Conservation (phyloP, 2,888 invertebrate species). For the Schizotus pectinicornis region DNA sequence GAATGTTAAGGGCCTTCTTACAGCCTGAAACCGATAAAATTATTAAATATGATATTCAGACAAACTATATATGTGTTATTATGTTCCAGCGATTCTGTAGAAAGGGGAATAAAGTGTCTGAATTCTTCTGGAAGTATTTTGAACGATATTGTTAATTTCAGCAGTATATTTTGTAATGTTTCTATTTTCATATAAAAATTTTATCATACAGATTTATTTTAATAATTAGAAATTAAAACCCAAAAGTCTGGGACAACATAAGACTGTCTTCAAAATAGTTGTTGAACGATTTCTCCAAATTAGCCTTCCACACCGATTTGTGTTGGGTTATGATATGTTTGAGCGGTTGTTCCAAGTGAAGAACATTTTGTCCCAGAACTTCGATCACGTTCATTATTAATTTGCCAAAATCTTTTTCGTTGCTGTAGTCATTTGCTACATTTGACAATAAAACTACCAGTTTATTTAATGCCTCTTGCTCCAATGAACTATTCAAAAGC, state of each 20-base stretch:
- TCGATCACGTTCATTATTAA: conserved; percentile 15
- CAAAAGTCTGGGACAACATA: conserved; percentile 18
- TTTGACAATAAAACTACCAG: conserved; percentile 18
- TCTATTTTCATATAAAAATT: too few species aligned
- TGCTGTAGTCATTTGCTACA: conserved; percentile 8
- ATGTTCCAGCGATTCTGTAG: too few species aligned
- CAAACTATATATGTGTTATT: too few species aligned
- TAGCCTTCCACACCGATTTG: conserved; percentile 16
- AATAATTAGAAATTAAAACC: conserved; percentile 2
- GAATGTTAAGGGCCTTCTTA: too few species aligned
- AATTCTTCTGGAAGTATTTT: too few species aligned
- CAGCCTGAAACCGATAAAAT: too few species aligned
- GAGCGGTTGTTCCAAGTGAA: conserved; percentile 17
- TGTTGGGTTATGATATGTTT: conserved; percentile 15
- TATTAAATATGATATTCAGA: too few species aligned
- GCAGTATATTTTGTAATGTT: too few species aligned
- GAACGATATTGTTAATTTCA: too few species aligned
- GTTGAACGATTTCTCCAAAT: conserved; percentile 15
- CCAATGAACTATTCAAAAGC: conserved; percentile 11
- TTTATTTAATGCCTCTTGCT: conserved; percentile 16
- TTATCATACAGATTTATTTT: too few species aligned
- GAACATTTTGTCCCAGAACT: conserved; percentile 7
- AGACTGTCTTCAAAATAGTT: conserved; percentile 16
- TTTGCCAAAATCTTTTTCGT: conserved; percentile 19
- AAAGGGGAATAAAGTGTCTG: too few species aligned